A percentile compares a stretch with the other conserved stretches of the same genome.
These are phyloP conservation scores for Caenorhabditis latens DNA, from an alignment of 1,140 invertebrate species.

Conservation along the genomic window DNA sequence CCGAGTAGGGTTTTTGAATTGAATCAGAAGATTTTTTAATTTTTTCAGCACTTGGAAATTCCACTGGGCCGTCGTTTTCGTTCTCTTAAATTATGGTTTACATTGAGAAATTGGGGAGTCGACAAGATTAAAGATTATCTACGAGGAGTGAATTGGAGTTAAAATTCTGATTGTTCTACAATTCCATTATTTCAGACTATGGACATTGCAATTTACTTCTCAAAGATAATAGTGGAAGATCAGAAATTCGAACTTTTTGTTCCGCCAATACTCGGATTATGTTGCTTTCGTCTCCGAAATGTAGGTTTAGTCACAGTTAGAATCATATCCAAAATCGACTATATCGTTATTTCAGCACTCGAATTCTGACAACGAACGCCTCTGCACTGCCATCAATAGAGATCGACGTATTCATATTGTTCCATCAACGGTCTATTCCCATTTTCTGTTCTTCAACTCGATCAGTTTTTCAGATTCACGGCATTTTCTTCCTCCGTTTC, in stretches of 20 bases:
- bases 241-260: slow-evolving; percentile 84
- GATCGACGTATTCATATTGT: slow-evolving; percentile 88
- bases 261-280: slow-evolving; percentile 85
- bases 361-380: slow-evolving; percentile 84
- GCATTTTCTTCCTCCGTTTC: neutral
- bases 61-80: slow-evolving; percentile 90
- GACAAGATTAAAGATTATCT: slow-evolving; percentile 86
- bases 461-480: neutral
- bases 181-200: slow-evolving; percentile 70
- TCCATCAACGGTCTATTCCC: slow-evolving; percentile 82
- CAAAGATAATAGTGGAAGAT: slow-evolving; percentile 67
- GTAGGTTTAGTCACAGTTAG: neutral
- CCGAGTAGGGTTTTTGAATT: slow-evolving; percentile 76
- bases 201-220: slow-evolving; percentile 76
- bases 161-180: neutral
- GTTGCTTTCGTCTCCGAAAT: slow-evolving; percentile 87
- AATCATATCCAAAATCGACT: neutral
- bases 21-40: neutral
- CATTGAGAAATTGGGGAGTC: slow-evolving; percentile 87
- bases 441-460: too few relatives aligned
- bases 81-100: slow-evolving; percentile 94
- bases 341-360: slow-evolving; percentile 81
- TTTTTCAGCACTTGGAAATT: slow-evolving; percentile 90
- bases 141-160: slow-evolving; percentile 80
- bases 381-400: slow-evolving; percentile 85